Evolutionary conservation across 92 coral and sea anemone species (phyloP).

Genomic region (Hydrozoanthus gracilis): DNA sequence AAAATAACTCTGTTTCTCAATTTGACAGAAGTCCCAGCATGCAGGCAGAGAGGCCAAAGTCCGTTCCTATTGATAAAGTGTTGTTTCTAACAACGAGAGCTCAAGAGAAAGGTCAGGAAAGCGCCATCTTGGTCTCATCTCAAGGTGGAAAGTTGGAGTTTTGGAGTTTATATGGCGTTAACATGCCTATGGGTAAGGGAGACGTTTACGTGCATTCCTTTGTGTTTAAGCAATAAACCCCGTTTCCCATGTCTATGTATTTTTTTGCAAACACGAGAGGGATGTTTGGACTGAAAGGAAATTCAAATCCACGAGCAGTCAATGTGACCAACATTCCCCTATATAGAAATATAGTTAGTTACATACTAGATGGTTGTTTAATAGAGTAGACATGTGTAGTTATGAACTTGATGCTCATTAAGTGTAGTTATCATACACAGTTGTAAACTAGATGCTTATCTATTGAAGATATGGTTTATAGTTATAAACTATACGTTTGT

Average conservation of each 20-base stretch:
- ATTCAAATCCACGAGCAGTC: too few relatives aligned
- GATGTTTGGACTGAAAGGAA: too few relatives aligned
- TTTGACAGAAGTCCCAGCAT: slow-evolving; percentile 9
- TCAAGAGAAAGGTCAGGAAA: slow-evolving; percentile 85
- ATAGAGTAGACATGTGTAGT: too few relatives aligned
- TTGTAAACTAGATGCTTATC: background rate
- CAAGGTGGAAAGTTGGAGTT: slow-evolving; percentile 90
- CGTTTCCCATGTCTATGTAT: background rate
- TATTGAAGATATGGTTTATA: background rate
- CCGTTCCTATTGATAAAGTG: slow-evolving; percentile 78
- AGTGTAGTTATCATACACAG: background rate
- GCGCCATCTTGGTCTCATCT: slow-evolving; percentile 90
- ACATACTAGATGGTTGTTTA: too few relatives aligned
- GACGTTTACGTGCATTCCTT: background rate
- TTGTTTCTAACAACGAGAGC: slow-evolving; percentile 87
- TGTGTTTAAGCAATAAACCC: background rate
- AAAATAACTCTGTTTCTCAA: background rate
- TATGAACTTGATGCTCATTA: too few relatives aligned
- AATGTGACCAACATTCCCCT: too few relatives aligned
- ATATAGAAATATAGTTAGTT: too few relatives aligned
- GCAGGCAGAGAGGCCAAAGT: slow-evolving; percentile 48
- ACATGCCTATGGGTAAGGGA: slow-evolving; percentile 82
- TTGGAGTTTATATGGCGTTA: slow-evolving; percentile 88
- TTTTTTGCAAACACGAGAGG: background rate
- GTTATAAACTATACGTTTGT: background rate